A percentile compares a stretch with the other conserved stretches of the same genome.
These are phyloP conservation scores for Euplexia lucipara DNA, from an alignment of 2,888 invertebrate genomes.

Conservation along the genomic window DNA sequence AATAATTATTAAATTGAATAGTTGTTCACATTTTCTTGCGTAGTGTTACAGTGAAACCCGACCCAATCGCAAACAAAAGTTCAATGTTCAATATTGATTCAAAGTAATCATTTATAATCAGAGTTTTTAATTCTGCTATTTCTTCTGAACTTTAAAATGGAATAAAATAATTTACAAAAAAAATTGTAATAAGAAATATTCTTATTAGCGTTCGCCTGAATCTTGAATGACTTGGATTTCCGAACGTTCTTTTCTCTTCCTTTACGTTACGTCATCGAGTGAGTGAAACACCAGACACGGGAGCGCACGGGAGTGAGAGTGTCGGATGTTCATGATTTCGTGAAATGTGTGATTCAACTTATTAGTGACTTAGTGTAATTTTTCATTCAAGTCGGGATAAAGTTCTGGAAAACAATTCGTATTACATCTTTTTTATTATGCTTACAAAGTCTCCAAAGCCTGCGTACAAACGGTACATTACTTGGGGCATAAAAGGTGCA, in stretches of 20 bases:
- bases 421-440: constrained; percentile 88
- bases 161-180: too few species aligned
- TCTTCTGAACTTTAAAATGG: too few species aligned
- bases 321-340: constrained; percentile 25
- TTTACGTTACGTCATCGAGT: too few species aligned
- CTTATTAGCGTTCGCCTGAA: too few species aligned
- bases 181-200: background rate
- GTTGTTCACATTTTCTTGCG: too few species aligned
- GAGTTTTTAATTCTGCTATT: background rate
- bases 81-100: too few species aligned
- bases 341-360: constrained; percentile 59
- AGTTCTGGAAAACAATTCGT: constrained; percentile 34
- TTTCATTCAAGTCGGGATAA: constrained; percentile 24
- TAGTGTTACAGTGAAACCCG: too few species aligned
- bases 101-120: background rate
- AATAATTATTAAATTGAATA: too few species aligned
- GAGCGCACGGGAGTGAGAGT: constrained; percentile 69
- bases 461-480: constrained; percentile 87
- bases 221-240: background rate
- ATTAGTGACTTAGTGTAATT: constrained; percentile 46
- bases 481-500: constrained; percentile 89
- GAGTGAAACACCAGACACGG: constrained; percentile 23
- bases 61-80: too few species aligned
- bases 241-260: too few species aligned
- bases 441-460: constrained; percentile 92